These are phyloP conservation scores for Phylloscopus whistleri DNA, from an alignment of 2,113 vertebrate genomes.

Conservation along the genomic window DNA sequence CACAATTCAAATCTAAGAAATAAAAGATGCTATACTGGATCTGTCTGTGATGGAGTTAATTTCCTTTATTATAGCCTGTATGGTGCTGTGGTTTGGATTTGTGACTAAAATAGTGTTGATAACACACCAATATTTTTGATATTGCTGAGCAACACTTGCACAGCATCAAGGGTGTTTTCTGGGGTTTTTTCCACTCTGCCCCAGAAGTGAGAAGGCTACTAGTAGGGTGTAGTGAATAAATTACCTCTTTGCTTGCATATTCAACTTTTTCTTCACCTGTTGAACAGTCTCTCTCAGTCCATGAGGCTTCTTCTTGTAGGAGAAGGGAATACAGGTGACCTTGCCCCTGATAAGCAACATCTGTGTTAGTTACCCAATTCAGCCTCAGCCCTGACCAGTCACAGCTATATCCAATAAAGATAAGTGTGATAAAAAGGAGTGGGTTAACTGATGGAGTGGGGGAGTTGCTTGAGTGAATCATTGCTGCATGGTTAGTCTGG, in stretches of 20 bases:
- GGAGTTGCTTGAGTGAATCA: too few relatives aligned
- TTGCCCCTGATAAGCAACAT: neutral
- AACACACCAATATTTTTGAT: neutral
- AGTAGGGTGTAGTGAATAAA: neutral
- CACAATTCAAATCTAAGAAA: neutral
- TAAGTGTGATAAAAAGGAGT: neutral
- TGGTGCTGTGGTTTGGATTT: neutral
- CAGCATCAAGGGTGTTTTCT: fast-evolving
- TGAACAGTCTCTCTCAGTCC: neutral
- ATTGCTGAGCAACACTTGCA: neutral
- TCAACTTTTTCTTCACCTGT: neutral
- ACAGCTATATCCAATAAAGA: neutral
- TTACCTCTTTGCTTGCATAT: neutral
- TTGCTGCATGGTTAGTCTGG: too few relatives aligned
- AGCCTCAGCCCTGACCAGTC: neutral
- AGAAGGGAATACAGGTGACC: neutral
- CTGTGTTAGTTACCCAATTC: neutral
- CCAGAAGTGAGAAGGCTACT: neutral
- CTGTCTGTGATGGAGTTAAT: neutral
- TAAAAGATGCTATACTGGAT: neutral
- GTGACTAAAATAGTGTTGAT: neutral
- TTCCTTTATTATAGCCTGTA: neutral
- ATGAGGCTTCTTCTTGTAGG: neutral
- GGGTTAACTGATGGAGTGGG: neutral
- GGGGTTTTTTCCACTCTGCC: neutral